Conservation (phyloP, 2,113 vertebrate species). For the Poeciliopsis occidentalis region DNA sequence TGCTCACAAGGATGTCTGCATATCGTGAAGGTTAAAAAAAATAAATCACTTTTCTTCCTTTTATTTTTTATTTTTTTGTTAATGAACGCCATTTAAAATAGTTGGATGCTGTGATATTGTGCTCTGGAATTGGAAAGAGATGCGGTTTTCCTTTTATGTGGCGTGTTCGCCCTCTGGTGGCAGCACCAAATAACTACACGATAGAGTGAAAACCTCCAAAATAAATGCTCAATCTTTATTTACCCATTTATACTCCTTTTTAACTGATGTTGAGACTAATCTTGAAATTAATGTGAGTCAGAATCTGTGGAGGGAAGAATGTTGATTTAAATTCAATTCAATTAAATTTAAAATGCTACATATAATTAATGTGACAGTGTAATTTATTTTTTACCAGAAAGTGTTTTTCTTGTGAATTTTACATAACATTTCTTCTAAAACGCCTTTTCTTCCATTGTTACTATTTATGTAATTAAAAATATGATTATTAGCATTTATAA, state of each 20-base stretch:
- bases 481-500: neutral
- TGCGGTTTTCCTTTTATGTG: conserved; percentile 11
- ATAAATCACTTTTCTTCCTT: neutral
- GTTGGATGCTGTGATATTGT: conserved; percentile 41
- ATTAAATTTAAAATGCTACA: too few species aligned
- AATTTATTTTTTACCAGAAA: neutral
- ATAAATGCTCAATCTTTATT: too few species aligned
- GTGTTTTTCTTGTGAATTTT: too few species aligned
- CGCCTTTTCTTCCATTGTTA: neutral
- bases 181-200: conserved; percentile 39
- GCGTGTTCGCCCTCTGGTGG: conserved; percentile 65
- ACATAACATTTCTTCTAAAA: too few species aligned
- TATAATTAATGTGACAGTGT: neutral
- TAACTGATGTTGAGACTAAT: too few species aligned
- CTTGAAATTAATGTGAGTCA: neutral
- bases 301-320: neutral
- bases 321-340: neutral
- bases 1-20: neutral
- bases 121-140: conserved; percentile 13
- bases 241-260: neutral
- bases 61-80: neutral
- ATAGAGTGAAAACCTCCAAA: neutral
- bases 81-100: conserved; percentile 41
- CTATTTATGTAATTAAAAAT: neutral
- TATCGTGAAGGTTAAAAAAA: too few species aligned